phyloP scores from a whole-genome alignment of 2,113 vertebrate genomes.

The Catagonus wagneri region DNA sequence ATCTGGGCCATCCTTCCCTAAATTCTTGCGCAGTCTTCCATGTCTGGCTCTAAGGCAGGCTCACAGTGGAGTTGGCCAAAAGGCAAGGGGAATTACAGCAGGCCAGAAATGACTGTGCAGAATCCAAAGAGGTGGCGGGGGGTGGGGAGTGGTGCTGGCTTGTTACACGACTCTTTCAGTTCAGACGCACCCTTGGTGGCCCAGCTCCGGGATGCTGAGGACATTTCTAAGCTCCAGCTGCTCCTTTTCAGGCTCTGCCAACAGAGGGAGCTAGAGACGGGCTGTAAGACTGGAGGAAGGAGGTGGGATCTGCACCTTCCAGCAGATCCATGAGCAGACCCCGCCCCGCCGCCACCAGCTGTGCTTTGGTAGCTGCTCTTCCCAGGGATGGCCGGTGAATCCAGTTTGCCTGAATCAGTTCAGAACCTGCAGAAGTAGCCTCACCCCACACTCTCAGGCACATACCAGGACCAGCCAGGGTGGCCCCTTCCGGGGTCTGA shows the following conservation, averaged over 20 bases:
- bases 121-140: neutral
- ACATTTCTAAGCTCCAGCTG: neutral
- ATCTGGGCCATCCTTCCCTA: neutral
- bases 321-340: neutral
- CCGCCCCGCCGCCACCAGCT: too few species aligned
- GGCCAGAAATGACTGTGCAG: neutral
- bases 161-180: neutral
- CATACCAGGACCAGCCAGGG: neutral
- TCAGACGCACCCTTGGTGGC: too few species aligned
- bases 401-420: neutral
- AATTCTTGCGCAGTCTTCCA: neutral
- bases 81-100: neutral
- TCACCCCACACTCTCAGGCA: neutral
- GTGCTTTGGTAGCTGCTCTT: neutral
- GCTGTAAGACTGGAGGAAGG: neutral
- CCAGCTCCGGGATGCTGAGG: neutral
- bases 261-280: neutral
- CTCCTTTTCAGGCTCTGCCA: neutral
- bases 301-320: accelerated
- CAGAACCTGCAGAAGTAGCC: neutral
- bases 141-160: too few species aligned
- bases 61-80: accelerated
- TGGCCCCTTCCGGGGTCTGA: neutral
- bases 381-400: accelerated
- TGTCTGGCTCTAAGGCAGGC: neutral